Base-by-base conservation (phyloP, 2,113 vertebrate species). In the Neogobius melanostomus region DNA sequence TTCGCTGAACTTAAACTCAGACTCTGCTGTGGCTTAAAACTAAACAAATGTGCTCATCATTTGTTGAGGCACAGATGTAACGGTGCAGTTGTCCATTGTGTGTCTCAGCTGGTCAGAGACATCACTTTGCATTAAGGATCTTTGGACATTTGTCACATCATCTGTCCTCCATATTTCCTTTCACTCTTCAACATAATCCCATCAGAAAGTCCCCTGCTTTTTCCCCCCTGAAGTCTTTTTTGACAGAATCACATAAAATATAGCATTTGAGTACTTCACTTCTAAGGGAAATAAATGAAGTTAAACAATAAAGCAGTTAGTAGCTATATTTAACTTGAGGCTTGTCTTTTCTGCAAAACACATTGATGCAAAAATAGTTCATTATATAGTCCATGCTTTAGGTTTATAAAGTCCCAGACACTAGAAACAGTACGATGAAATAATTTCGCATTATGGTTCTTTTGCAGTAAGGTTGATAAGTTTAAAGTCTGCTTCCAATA, bases 121-220 rank as follows among this genome's bases (percentile, higher is more conserved):
- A 51, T 67, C 12, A 64, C 14, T 49, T 8, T 45, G 62, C 64
- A 42, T 47, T 76, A 69, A 71, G 67, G 66, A 69, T 79, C 71
- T 66, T 16, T 49, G 47, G 42, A 69, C 66, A 54, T 71, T 51
- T 75, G 45, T 68, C 57, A 73, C 54, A 66, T 88, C 42, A 57
- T 75, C 72, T 68, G 49, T 73, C 75, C 69, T 66, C 47, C 51
- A 59, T 49, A 65, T 77, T 70, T 71, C 36, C 60, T 53, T 42
- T 71, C 65, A 64, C 47, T 69, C 64, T 66, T 63, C 7, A 8
- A 36, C 59, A 60, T 50, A 43, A 63, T 63, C 49, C 28, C 10
- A 45, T 43, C 48, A 64, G 15, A 70, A 69, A 66, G 53, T 54
- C 0, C 6, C 50, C 21, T 56, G 28, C 42, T 7, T 74, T 69